These are phyloP conservation scores for Meghimatium bilineatum DNA, from an alignment of 2,888 invertebrate species.

Conservation along the genomic window DNA sequence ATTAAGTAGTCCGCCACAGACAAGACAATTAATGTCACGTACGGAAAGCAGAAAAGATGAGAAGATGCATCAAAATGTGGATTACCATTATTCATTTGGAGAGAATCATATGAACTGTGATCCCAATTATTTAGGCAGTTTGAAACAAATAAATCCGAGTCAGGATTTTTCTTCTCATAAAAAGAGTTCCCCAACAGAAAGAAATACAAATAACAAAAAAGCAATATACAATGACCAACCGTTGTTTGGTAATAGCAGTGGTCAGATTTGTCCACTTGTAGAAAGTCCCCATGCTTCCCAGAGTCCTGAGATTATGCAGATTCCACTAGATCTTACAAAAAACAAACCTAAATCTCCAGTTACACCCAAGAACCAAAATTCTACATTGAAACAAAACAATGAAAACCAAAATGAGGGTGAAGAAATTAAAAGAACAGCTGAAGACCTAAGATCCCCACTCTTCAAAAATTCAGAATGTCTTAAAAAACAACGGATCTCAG, in stretches of 20 bases:
- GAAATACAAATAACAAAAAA: neutral
- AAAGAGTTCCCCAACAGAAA: neutral
- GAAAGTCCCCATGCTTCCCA: no score
- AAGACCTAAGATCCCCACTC: conserved; percentile 4
- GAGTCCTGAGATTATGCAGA: no score
- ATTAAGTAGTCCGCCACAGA: neutral
- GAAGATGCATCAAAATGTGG: neutral
- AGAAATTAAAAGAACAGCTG: neutral
- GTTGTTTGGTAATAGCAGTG: neutral
- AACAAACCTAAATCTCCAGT: conserved; percentile 59
- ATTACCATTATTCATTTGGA: no score
- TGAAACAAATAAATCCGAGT: conserved; percentile 71
- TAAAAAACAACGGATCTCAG: no score
- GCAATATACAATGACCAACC: neutral
- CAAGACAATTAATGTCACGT: neutral
- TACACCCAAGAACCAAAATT: conserved; percentile 75
- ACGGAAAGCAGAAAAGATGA: neutral
- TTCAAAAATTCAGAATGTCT: conserved; percentile 51
- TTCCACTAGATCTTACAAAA: conserved; percentile 72
- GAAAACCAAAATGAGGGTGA: conserved; percentile 80
- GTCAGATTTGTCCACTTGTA: no score
- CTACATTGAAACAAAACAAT: conserved; percentile 82
- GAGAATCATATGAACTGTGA: no score
- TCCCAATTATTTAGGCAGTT: conserved; percentile 65
- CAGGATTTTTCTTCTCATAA: neutral